Evolutionary conservation across 2,888 invertebrate species (phyloP), one percentile per base, ranked within the genome.

Genomic region (Chelonus formosanus): DNA sequence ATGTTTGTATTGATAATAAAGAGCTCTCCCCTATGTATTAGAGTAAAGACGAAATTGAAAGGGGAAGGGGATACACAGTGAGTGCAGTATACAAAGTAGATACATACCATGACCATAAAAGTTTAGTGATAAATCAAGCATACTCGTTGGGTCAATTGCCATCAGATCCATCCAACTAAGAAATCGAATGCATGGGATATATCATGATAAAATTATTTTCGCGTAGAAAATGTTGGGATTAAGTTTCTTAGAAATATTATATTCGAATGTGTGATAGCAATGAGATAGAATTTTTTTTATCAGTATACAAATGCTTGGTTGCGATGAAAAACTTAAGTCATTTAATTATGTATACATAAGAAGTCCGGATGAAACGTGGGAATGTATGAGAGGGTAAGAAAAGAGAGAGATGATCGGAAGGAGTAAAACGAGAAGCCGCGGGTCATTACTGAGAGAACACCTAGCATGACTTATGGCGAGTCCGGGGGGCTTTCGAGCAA

Each of bases 401-500:
- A 57, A 31, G 48, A 52, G 53, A 40, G 48, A 57, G 45, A 52
- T 55, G 50, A 67, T 67, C 74, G 71, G 68, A 67, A 73, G 71
- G 79, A 73, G 78, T 80, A 78, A 80, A 78, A 80, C 79, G 75
- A 80, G 80, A 76, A 80, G 80, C 76, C 74, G 73, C 66, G 71
- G 76, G 74, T 80, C 78, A 80, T 80, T 80, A 79, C 78, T 71
- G 75, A 73, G 69, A 74, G 67, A 80, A 79, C 78, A 79, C 77
- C 78, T 77, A 78, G 75, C 75, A 79, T 81, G 80, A 79, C 76
- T 79, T 79, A 80, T 77, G 76, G 76, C 73, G 68, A 70, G 68
- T 62, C 67, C 63, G 34, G 68, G 52, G 64, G 53, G 53, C n/a
- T 32, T 43, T 3, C 43, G n/a, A 32, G 45, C 57, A 43, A 62